These are phyloP conservation scores for Trochalopteron elliotii DNA, from an alignment of 2,113 vertebrate species.

Conservation along the genomic window DNA sequence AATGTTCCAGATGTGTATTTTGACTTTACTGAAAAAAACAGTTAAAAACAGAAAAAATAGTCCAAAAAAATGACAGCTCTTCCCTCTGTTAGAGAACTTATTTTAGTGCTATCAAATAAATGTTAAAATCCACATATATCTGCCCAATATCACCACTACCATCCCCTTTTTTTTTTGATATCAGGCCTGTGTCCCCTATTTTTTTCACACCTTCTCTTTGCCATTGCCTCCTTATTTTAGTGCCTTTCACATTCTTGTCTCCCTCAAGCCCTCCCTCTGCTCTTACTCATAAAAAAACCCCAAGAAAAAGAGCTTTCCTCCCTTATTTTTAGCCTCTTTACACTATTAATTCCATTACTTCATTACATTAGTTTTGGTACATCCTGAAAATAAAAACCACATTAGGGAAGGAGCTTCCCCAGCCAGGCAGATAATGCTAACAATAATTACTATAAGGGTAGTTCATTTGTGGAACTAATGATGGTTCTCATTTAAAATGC, in stretches of 20 bases:
- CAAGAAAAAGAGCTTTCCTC: neutral
- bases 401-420: neutral
- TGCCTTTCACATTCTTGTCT: neutral
- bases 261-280: neutral
- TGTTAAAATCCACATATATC: neutral
- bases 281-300: neutral
- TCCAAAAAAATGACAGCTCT: neutral
- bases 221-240: neutral
- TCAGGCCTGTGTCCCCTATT: neutral
- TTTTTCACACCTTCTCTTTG: neutral
- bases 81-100: neutral
- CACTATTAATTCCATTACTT: neutral
- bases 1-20: neutral
- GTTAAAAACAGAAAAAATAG: neutral
- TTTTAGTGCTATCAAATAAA: neutral
- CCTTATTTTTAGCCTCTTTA: neutral
- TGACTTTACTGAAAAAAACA: neutral
- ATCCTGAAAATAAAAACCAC: constrained; percentile 17
- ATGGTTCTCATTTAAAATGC: neutral
- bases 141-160: neutral
- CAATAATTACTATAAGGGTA: neutral
- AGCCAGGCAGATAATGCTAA: neutral
- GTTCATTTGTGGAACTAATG: neutral
- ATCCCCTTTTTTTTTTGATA: neutral
- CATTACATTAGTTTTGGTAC: neutral